Base-by-base conservation (phyloP, 2,797 vertebrate species). In the Myotis vivesi region DNA sequence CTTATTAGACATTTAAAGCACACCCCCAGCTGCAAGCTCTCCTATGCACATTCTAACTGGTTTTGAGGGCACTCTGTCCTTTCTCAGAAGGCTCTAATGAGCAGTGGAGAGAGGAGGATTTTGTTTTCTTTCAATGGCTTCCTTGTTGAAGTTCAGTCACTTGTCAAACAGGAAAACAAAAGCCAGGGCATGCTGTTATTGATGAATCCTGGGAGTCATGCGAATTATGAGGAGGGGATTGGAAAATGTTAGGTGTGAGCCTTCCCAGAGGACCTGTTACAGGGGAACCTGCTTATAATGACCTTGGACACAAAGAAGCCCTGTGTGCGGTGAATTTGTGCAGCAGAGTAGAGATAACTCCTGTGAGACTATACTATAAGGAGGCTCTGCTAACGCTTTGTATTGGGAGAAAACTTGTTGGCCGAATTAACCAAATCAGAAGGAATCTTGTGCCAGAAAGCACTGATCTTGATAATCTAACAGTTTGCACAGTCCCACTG, bases 91-190 rank as follows among this genome's bases (percentile, higher is more conserved):
- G 57, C 87, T 79, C 68, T 91, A 8, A 51, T 62, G 77, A 92
- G 68, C 68, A 33, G 76, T 10, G 6, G 80, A 38, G 51, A 79
- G 85, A 53, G 53, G 38, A 69, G 91, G 83, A 69, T 84, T 87
- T 93, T 91, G 33, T 87, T 73, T 89, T 59, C 89, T 83, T 94
- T 95, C 90, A 89, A 38, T 76, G 80, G 71, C 59, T 73, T 95
- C 75, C 92, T 97, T 96, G 92, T 91, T 95, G 93, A 95, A 92
- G 71, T 89, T 93, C 82, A 95, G 88, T 95, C 97, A 76, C 55
- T 96, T 96, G 93, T 97, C 94, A 96, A 96, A 96, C 77, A 93
- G 88, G 94, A 83, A 89, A 92, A 97, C 93, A 92, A 93, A 97
- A 94, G 91, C 85, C 46, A 84, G 69, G 83, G 79, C 62, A 23